Evolutionary conservation across 37 sponge, comb jelly and placozoan genomes (phyloP).

Genomic region (Beroe ovata): DNA sequence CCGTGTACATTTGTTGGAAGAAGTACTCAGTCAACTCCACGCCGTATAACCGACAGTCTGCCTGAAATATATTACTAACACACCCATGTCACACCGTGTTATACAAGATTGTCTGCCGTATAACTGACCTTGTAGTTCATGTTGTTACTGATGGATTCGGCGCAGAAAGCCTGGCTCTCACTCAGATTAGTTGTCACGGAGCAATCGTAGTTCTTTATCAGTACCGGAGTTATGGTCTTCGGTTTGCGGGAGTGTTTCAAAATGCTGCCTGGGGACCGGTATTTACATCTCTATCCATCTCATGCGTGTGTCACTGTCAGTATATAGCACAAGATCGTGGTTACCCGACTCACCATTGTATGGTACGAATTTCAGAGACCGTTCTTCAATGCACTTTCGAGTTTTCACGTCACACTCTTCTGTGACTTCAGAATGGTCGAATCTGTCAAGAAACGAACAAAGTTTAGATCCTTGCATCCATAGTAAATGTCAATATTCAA

Average conservation of each 20-base stretch:
- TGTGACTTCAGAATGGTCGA: neutral
- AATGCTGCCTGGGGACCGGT: no score
- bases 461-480: no score
- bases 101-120: neutral
- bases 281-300: no score
- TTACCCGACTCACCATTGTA: no score
- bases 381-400: slow-evolving; percentile 5
- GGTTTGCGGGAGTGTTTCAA: neutral
- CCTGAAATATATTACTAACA: neutral
- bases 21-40: neutral
- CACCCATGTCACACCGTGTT: neutral
- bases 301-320: no score
- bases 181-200: neutral
- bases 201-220: slow-evolving; percentile 53
- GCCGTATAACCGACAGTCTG: slow-evolving; percentile 13
- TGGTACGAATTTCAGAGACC: slow-evolving; percentile 4
- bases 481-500: no score
- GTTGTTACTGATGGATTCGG: slow-evolving; percentile 11
- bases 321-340: no score
- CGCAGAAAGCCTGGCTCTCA: neutral
- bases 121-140: slow-evolving; percentile 54
- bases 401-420: slow-evolving; percentile 24
- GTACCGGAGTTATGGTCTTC: neutral
- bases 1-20: neutral
- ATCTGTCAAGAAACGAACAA: no score